A percentile compares a stretch with the other conserved stretches of the same genome.
Conservation (phyloP, 1,140 invertebrate genomes). For the Cotesia vestalis region DNA sequence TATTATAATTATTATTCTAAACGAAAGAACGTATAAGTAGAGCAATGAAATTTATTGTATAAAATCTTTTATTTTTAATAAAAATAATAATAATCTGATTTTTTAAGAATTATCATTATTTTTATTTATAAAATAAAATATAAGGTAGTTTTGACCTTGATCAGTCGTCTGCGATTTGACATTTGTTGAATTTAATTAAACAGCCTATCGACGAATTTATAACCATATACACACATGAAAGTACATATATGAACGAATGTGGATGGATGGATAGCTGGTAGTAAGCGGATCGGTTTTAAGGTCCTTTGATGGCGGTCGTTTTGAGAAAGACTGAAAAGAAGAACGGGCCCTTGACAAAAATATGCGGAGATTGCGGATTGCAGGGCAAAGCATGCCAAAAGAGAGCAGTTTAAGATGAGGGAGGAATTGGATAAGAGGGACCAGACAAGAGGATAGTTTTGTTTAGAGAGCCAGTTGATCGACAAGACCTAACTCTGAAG, state of each 20-base stretch:
- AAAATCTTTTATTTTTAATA: no score
- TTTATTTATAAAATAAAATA: neutral
- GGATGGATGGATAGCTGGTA: no score
- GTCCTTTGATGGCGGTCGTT: conserved; percentile 20
- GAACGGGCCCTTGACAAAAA: conserved; percentile 35
- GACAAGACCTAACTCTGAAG: neutral
- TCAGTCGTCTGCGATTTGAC: conserved; percentile 9
- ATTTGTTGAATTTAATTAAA: conserved; percentile 23
- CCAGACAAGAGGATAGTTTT: conserved; percentile 1
- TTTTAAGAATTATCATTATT: neutral
- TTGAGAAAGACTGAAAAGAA: neutral
- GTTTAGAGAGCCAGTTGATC: neutral
- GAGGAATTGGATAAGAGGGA: neutral
- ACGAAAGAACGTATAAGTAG: no score
- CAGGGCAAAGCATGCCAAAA: conserved; percentile 24
- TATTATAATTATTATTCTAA: no score
- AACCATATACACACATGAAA: neutral
- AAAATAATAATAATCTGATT: no score
- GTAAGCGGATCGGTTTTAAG: conserved; percentile 10
- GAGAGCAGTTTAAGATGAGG: neutral
- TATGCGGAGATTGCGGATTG: conserved; percentile 44
- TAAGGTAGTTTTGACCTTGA: conserved; percentile 11
- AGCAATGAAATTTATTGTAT: no score
- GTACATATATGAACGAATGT: no score
- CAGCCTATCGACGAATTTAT: conserved; percentile 28